Conservation (phyloP, 2,888 invertebrate species). For the Galerucella calmariensis region DNA sequence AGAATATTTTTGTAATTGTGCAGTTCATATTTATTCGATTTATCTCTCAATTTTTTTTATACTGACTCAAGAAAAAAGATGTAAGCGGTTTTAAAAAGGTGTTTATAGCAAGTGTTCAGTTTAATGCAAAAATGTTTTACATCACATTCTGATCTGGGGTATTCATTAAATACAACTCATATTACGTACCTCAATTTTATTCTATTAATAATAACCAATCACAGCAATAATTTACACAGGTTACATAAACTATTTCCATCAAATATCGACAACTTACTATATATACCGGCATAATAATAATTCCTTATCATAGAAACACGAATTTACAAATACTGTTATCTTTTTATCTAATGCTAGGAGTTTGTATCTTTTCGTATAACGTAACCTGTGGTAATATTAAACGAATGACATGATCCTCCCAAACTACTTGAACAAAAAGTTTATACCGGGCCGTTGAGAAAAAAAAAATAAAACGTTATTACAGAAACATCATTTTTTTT, state of each 20-base stretch:
- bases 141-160: not conserved
- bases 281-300: conserved; percentile 3
- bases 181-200: not conserved
- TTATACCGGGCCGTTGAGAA: no score
- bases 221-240: not conserved
- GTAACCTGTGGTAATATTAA: not conserved
- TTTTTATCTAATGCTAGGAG: not conserved
- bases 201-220: not conserved
- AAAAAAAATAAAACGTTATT: no score
- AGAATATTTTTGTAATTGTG: no score
- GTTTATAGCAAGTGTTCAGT: no score
- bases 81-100: no score
- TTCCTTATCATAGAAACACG: conserved; percentile 3
- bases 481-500: no score
- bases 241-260: not conserved
- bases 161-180: not conserved
- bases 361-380: not conserved
- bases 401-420: not conserved
- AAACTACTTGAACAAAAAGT: no score
- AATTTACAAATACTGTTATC: conserved; percentile 13
- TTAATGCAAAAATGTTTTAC: no score
- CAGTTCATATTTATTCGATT: no score
- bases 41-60: no score
- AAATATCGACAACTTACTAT: conserved; percentile 15
- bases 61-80: no score